Percentiles rank a stretch among this genome's conserved stretches.
These are phyloP conservation scores for Chrysolina americana DNA, from an alignment of 2,888 invertebrate genomes.

Conservation along the genomic window DNA sequence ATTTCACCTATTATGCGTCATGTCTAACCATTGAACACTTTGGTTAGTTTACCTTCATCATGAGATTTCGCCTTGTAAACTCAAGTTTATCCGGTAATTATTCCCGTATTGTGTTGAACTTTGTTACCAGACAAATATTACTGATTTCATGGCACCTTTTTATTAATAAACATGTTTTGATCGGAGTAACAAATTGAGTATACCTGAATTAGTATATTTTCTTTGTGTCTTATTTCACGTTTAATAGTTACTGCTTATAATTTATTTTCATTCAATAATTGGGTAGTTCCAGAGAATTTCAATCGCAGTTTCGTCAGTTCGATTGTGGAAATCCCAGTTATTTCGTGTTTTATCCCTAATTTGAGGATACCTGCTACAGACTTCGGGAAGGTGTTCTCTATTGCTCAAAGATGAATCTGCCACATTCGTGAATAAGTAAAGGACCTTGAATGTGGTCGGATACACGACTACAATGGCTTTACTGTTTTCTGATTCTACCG, in stretches of 20 bases:
- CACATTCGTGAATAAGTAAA: slow-evolving; percentile 30
- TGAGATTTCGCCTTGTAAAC: neutral
- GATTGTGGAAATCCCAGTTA: neutral
- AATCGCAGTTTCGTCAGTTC: neutral
- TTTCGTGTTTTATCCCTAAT: neutral
- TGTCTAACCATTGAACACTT: slow-evolving; percentile 40
- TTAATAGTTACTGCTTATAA: neutral
- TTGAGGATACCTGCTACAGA: slow-evolving; percentile 22
- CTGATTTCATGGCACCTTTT: neutral
- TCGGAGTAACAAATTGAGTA: neutral
- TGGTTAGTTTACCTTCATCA: slow-evolving; percentile 13
- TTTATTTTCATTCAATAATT: neutral
- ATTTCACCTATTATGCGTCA: slow-evolving; percentile 48
- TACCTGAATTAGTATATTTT: neutral
- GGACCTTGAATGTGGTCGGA: slow-evolving; percentile 62
- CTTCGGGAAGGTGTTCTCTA: neutral
- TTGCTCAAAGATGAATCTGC: slow-evolving; percentile 26
- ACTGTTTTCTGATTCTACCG: slow-evolving; percentile 49
- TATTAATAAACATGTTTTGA: neutral
- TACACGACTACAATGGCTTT: slow-evolving; percentile 32
- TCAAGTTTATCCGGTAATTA: slow-evolving; percentile 20
- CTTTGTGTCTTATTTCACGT: neutral
- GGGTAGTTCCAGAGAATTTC: neutral
- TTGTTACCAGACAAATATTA: neutral
- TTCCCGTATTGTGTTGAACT: neutral